Conservation (phyloP, 2,113 vertebrate species). For the Pollimyrus isidori region DNA sequence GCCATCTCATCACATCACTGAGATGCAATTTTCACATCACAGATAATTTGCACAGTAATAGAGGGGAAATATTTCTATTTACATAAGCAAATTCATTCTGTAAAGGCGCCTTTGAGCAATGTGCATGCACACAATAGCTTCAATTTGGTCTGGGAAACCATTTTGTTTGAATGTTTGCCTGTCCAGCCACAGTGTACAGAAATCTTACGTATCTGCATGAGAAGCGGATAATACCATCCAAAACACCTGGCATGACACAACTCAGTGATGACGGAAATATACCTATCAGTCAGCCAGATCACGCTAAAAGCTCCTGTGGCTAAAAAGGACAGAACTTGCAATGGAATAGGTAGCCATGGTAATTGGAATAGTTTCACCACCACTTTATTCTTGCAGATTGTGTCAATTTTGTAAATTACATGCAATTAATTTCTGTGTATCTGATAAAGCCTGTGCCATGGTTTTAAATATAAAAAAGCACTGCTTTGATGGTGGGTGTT, state of each 20-base stretch:
- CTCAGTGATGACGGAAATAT: background rate
- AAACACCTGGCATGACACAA: background rate
- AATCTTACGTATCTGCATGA: background rate
- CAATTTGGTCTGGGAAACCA: background rate
- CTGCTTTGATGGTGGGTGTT: background rate
- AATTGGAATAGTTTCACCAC: background rate
- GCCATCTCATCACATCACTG: background rate
- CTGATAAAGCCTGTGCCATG: background rate
- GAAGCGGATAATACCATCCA: background rate
- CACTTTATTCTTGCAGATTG: background rate
- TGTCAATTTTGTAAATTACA: background rate
- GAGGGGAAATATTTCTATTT: background rate
- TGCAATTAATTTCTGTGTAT: background rate
- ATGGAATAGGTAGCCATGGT: background rate
- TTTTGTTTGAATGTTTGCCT: too few species aligned
- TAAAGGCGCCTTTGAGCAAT: background rate
- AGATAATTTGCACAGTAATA: background rate
- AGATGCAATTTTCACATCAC: background rate
- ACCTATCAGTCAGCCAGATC: background rate
- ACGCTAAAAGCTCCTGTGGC: background rate
- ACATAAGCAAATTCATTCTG: background rate
- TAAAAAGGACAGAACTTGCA: background rate
- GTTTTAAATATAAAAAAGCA: background rate
- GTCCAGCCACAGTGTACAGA: too few species aligned
- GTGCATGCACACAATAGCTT: background rate